Base-by-base conservation (phyloP, 2,113 vertebrate species). In the Capreolus pygargus region DNA sequence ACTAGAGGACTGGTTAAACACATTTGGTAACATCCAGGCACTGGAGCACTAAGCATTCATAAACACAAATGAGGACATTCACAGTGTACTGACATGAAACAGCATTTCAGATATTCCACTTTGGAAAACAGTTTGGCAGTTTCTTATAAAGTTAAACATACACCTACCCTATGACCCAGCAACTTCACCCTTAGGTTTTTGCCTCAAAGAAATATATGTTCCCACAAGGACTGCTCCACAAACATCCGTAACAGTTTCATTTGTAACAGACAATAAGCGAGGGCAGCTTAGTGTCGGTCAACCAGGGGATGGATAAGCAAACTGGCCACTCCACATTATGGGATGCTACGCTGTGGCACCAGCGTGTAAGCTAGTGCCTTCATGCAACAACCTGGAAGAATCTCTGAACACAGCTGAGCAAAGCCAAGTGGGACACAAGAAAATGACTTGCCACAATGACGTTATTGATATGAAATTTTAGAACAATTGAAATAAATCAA, bases 311-410 rank as follows among this genome's bases (percentile, higher is more conserved):
- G 28, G 23, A 16, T 45, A 78, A 45, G 50, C 27, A 45, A 12
- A 33, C 2, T 36, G 47, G 28, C 0, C 6, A 30, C 11, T 39
- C 60, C 1, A 0, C 50, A 11, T 0, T 5, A 28, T 58, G 11
- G 27, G 39, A 23, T 30, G 47, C 27, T 7, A 12, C 17, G 0
- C 23, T 21, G 39, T 30, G 12, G 27, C 25, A 6, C 21, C 55
- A 10, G 23, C 15, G 30, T n/a, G 28, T 15, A 21, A 84, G 43
- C 21, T 61, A 43, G 28, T 28, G 92, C 58, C 67, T 28, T 9
- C 19, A 1, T 3, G 2, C 11, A 52, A 39, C 28, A 7, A 14
- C 19, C 15, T 30, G 52, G 60, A 28, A 57, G 83, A 36, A n/a
- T 45, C 61, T 67, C 55, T 47, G 43, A 58, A 58, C 12, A 6